Base-by-base conservation (phyloP, 2,113 vertebrate species). In the Pterocles gutturalis region DNA sequence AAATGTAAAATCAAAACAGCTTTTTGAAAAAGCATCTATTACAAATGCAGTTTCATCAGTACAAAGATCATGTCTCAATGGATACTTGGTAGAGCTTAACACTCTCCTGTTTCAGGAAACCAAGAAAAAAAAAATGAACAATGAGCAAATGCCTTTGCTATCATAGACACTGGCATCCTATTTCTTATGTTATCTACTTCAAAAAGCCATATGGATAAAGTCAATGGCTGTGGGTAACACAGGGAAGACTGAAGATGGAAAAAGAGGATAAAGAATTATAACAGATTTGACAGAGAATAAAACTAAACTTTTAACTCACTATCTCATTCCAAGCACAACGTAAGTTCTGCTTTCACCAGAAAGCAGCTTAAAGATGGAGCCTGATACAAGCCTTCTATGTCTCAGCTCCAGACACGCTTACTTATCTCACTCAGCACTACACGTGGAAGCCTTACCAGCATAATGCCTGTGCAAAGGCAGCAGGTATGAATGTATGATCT, bases 31-130 rank as follows among this genome's bases (percentile, higher is more conserved):
- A 61, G 21, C 13, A 11, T 49, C 29, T 54, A 61, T 41, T 21
- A 20, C 55, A 73, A 95, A 85, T 17, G 17, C 41, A 83, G 48
- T 71, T 82, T 45, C 41, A 67, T 58, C 61, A 55, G 17, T 26
- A 28, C 0, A 0, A 80, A 72, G 28, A 58, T 2, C 26, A 2
- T 10, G 18, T 15, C 28, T 62, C 62, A 62, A 36, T 34, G 28
- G 28, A 54, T 62, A 57, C n/a, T 70, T 70, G 26, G 14, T 85
- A 34, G 79, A 78, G 51, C 20, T 60, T 71, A 5, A 21, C n/a
- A 67, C 43, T 58, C 7, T 41, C 7, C 21, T 28, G 15, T 43
- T 90, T 83, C 31, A 70, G 13, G 1, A 17, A 51, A 70, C 8
- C 33, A 57, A 87, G 33, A 51, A 57, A 79, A 64, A 73, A 87